A percentile compares a stretch with the other conserved stretches of the same genome.
These are phyloP conservation scores for Cnemophilus loriae DNA, from an alignment of 2,113 vertebrate genomes.

Conservation along the genomic window DNA sequence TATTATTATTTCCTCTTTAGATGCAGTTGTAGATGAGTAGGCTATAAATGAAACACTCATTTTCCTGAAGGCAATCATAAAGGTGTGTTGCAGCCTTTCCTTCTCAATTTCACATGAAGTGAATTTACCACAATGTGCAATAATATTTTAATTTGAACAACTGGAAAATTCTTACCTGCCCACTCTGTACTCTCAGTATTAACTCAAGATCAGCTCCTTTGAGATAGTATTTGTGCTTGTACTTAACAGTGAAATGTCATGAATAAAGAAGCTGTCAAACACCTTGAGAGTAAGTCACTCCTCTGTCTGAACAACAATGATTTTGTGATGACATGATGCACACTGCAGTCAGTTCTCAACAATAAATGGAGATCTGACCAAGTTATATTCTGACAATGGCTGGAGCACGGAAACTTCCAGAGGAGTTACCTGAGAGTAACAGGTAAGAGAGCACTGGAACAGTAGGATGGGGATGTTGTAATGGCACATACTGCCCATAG, in stretches of 20 bases:
- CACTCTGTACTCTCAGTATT: background rate
- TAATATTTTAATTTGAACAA: background rate
- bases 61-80: background rate
- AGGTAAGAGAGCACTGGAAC: background rate
- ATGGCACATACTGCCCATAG: background rate
- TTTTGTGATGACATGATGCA: background rate
- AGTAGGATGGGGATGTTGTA: background rate
- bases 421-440: background rate
- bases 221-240: background rate
- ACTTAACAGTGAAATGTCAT: background rate
- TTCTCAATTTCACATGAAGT: background rate
- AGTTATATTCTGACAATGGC: background rate
- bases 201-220: background rate
- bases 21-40: background rate
- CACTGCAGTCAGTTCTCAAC: background rate
- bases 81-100: background rate
- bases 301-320: background rate
- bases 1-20: background rate
- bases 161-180: constrained; percentile 3
- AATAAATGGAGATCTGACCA: background rate
- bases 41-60: background rate
- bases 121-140: background rate
- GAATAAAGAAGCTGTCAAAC: background rate
- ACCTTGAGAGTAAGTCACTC: background rate
- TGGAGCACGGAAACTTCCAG: background rate